Conservation (phyloP, 2,888 invertebrate genomes). For the Sepiola atlantica region DNA sequence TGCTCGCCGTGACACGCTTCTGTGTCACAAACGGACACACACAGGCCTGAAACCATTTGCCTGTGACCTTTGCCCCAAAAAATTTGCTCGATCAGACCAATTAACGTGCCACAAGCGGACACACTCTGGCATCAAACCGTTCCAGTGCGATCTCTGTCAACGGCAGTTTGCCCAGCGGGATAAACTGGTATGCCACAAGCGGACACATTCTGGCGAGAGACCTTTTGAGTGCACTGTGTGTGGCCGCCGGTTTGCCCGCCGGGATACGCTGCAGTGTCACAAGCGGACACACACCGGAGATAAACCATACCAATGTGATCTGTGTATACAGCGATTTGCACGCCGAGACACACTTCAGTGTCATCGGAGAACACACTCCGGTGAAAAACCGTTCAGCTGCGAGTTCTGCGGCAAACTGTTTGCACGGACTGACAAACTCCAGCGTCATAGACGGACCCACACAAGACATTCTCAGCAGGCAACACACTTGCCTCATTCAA, state of each 20-base stretch:
- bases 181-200: slow-evolving; percentile 45
- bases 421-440: slow-evolving; percentile 40
- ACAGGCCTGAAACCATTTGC: slow-evolving; percentile 40
- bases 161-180: slow-evolving; percentile 47
- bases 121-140: slow-evolving; percentile 44
- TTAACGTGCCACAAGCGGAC: slow-evolving; percentile 40
- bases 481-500: slow-evolving; percentile 7
- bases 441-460: slow-evolving; percentile 40
- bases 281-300: slow-evolving; percentile 44
- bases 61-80: slow-evolving; percentile 42
- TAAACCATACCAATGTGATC: slow-evolving; percentile 40
- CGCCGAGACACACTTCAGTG: slow-evolving; percentile 33
- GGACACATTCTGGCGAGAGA: slow-evolving; percentile 42
- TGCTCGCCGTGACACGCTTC: slow-evolving; percentile 35
- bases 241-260: slow-evolving; percentile 47
- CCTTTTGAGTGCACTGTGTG: slow-evolving; percentile 40
- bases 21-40: slow-evolving; percentile 37
- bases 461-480: slow-evolving; percentile 35
- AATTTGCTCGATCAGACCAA: slow-evolving; percentile 38
- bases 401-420: slow-evolving; percentile 41
- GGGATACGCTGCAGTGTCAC: slow-evolving; percentile 46
- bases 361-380: slow-evolving; percentile 41
- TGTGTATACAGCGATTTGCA: slow-evolving; percentile 39
- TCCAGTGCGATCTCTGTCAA: slow-evolving; percentile 38
- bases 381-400: slow-evolving; percentile 43